A percentile compares a stretch with the other conserved stretches of the same genome.
Evolutionary conservation across 2,888 invertebrate species (phyloP).

Genomic region (Chironomus tentans): DNA sequence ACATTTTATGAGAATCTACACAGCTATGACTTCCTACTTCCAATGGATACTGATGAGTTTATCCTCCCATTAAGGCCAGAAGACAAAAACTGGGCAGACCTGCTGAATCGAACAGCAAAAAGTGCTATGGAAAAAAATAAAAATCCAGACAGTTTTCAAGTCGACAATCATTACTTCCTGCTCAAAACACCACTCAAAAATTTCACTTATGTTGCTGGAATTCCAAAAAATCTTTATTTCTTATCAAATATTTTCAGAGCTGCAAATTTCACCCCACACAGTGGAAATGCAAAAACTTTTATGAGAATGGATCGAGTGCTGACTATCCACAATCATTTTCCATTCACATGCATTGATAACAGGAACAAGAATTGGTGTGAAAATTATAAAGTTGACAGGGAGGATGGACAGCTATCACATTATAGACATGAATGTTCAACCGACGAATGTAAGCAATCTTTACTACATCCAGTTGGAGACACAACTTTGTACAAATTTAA

Average conservation of each 20-base stretch:
- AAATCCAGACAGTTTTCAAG: neutral
- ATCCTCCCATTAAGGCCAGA: neutral
- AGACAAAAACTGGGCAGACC: neutral
- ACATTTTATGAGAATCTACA: conserved; percentile 3
- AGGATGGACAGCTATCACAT: conserved; percentile 3
- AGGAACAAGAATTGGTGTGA: neutral
- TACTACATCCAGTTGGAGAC: neutral
- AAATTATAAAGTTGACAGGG: neutral
- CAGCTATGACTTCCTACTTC: neutral
- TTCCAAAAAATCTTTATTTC: neutral
- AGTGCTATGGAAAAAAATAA: neutral
- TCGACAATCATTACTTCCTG: neutral
- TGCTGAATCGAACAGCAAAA: neutral
- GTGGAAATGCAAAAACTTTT: neutral
- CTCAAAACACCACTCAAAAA: neutral
- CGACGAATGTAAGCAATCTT: neutral
- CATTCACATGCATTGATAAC: neutral
- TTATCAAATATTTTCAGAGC: conserved; percentile 2
- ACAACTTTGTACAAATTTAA: conserved; percentile 19
- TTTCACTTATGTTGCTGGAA: neutral
- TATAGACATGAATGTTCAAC: neutral
- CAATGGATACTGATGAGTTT: conserved; percentile 4
- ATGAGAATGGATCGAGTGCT: neutral
- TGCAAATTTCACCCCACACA: neutral
- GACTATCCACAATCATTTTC: conserved; percentile 6